phyloP scores from a whole-genome alignment of 2,888 invertebrate species.

The Fragum sueziense region DNA sequence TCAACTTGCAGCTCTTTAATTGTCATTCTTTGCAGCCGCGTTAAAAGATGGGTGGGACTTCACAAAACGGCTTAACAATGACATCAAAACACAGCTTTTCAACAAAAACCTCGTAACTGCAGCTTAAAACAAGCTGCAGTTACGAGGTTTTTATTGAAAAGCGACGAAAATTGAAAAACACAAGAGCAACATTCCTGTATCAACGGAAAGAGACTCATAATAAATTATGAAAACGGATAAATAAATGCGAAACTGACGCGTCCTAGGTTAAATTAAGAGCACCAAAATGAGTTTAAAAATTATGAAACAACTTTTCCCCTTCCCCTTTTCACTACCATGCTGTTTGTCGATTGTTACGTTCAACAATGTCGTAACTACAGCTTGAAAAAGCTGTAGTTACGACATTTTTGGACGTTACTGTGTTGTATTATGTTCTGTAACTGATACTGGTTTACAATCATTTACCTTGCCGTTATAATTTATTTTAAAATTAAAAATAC shows the following conservation, averaged over 20 bases:
- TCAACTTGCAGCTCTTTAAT: background rate
- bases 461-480: too few relatives aligned
- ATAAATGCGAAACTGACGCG: background rate
- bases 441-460: too few relatives aligned
- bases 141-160: too few relatives aligned
- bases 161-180: constrained; percentile 3
- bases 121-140: too few relatives aligned
- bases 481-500: too few relatives aligned
- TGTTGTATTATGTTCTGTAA: too few relatives aligned
- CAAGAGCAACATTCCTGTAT: background rate
- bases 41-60: background rate
- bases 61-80: background rate
- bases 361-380: too few relatives aligned
- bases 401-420: constrained; percentile 7
- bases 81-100: too few relatives aligned
- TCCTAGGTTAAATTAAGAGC: background rate
- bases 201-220: too few relatives aligned
- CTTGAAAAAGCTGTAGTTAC: too few relatives aligned
- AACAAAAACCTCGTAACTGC: too few relatives aligned
- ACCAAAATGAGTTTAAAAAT: constrained; percentile 8
- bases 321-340: constrained; percentile 29
- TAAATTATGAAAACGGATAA: constrained; percentile 16
- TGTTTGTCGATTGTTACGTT: too few relatives aligned
- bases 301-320: constrained; percentile 42
- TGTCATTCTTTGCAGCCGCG: background rate